Evolutionary conservation across 2,113 vertebrate species (phyloP).

Genomic region (Toxotes chatareus): DNA sequence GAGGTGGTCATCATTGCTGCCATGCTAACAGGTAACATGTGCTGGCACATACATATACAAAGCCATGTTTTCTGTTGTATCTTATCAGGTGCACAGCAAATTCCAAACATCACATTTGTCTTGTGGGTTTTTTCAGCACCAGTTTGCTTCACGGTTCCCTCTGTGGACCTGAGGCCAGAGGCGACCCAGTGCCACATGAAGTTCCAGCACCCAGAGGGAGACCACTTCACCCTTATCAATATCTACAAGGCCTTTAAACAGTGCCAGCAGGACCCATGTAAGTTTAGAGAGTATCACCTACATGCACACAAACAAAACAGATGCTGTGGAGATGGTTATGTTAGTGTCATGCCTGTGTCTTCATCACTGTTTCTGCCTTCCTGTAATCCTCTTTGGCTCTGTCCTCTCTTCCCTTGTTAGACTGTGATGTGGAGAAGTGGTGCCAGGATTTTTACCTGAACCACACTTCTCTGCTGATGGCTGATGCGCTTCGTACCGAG

Average conservation of each 20-base stretch:
- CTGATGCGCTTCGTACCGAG: constrained; percentile 83
- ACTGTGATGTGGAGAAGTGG: constrained; percentile 85
- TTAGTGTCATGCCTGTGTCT: not conserved
- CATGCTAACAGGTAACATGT: constrained; percentile 90
- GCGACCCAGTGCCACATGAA: constrained; percentile 81
- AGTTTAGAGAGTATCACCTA: constrained; percentile 26
- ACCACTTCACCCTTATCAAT: constrained; percentile 92
- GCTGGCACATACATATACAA: not conserved
- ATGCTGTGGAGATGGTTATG: not conserved
- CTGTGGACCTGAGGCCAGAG: constrained; percentile 83
- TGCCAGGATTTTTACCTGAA: constrained; percentile 87
- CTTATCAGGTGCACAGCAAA: not conserved
- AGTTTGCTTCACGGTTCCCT: constrained; percentile 83
- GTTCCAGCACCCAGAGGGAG: constrained; percentile 90
- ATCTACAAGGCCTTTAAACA: constrained; percentile 90
- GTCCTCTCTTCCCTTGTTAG: constrained; percentile 65
- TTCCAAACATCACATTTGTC: not conserved
- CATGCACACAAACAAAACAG: not conserved
- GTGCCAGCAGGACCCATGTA: constrained; percentile 78
- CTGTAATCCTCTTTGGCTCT: not conserved
- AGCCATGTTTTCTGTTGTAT: not conserved
- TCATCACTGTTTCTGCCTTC: not conserved
- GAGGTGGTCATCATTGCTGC: constrained; percentile 92
- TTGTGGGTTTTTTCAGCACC: constrained; percentile 80
- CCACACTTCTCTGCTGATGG: constrained; percentile 84